Base-by-base conservation (phyloP, 1,140 invertebrate species). In the Acromyrmex charruanus region DNA sequence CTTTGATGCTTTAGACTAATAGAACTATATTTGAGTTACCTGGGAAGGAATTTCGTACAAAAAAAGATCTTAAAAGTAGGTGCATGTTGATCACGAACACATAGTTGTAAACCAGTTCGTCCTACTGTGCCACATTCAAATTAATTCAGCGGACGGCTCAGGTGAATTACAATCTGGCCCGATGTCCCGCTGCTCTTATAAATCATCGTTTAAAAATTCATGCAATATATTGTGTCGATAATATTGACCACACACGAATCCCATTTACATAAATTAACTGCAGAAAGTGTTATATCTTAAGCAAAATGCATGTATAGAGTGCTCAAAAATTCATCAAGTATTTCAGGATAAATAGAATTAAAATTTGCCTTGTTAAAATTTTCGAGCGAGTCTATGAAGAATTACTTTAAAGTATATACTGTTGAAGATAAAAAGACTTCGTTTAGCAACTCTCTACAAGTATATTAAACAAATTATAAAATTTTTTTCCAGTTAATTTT, bases 51-150 rank as follows among this genome's bases (percentile, higher is more conserved):
- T 84, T 84, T 61, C 14, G 9, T 21, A 28, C 25, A 44, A 28
- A 44, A 84, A 89, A 91, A 87, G 5, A 39, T 14, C 25, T 39
- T 5, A 86, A 69, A 89, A 89, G 90, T 91, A 90, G 88, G 61
- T 44, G 63, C 39, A 66, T 35, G 49, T 55, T 35, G 87, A 86
- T 86, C 87, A 80, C 74, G 66, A 84, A 80, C 21, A 75, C 68
- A 65, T 28, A 44, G 49, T 84, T 16, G 65, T 79, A 61, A 65
- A 72, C 65, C 51, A n/a, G 80, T 80, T 79, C 61, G 68, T 55
- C 71, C 89, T 85, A 89, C 85, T 91, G 89, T 87, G 85, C 87
- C 55, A 87, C 84, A 90, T 91, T 86, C 63, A 71, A 88, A 85
- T 86, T 85, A 77, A 80, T 74, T 39, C 85, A 59, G 68, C 61